A percentile compares a stretch with the other conserved stretches of the same genome.
Evolutionary conservation across 2,888 invertebrate species (phyloP).

Genomic region (Idaea biselata): DNA sequence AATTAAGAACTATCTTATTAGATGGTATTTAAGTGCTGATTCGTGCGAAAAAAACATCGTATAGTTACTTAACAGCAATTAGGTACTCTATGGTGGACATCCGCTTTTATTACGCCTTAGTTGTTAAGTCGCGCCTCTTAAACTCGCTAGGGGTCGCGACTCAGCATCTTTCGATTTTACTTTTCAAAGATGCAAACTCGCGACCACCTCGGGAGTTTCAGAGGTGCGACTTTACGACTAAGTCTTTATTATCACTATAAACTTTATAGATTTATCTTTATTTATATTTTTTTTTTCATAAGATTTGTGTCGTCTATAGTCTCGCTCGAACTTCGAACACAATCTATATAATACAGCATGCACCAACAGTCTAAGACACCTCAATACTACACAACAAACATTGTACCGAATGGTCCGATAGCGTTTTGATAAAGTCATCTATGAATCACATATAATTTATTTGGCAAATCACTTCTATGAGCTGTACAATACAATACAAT

Average conservation of each 20-base stretch:
- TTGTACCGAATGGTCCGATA: conserved; percentile 58
- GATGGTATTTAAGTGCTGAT: too few species aligned
- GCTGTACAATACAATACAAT: conserved; percentile 43
- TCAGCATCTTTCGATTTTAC: too few species aligned
- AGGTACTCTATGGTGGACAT: too few species aligned
- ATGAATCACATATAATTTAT: conserved; percentile 75
- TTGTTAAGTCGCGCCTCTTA: too few species aligned
- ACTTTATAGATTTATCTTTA: conserved; percentile 15
- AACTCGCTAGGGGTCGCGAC: too few species aligned
- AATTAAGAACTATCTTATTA: too few species aligned
- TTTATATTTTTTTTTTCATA: conserved; percentile 16
- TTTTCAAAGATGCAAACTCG: too few species aligned
- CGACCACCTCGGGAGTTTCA: too few species aligned
- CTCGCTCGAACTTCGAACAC: conserved; percentile 44
- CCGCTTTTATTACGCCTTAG: too few species aligned
- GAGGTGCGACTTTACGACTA: too few species aligned
- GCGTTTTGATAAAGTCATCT: conserved; percentile 42
- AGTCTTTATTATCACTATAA: conserved; percentile 7
- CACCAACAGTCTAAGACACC: conserved; percentile 76
- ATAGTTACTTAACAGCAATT: too few species aligned
- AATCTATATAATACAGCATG: conserved; percentile 53
- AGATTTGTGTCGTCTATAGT: conserved; percentile 33
- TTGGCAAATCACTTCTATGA: conserved; percentile 70
- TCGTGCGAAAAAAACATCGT: too few species aligned
- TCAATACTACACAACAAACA: conserved; percentile 62